Base-by-base conservation (phyloP, 2,797 vertebrate genomes). In the Chromis chromis region DNA sequence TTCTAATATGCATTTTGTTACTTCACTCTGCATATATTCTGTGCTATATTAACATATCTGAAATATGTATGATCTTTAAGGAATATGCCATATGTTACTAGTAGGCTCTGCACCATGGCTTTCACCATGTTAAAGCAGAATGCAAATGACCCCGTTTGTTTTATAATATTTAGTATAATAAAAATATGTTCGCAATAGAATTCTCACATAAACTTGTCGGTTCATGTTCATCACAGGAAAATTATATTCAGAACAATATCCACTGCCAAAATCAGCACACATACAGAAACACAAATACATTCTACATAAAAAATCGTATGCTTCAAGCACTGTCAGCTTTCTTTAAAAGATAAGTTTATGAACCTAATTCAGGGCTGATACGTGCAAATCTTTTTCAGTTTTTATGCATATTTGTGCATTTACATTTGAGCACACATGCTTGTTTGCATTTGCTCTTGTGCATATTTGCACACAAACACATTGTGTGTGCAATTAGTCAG, bases 1-100 rank as follows among this genome's bases (percentile, higher is more conserved):
- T 82, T 89, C 79, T 91, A 89, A 82, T 87, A 86, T 86, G 84
- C 78, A 16, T 90, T 92, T 92, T 87, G 85, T 87, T 86, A 87
- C 79, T 46, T 76, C 73, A 58, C 79, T 50, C 83, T 83, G 73
- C 87, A 88, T 87, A 86, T 85, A 86, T 84, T 91, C 76, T 0
- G 11, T 25, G 50, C 53, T 63, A 27, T 70, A 90, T 92, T 89
- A 91, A 80, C 90, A 93, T 90, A 91, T 90, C 79, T 89, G 79
- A 90, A 92, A 91, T 85, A 85, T 90, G 84, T 84, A 87, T 85
- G 77, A 88, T 91, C 74, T 88, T 85, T 84, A 85, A 89, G 64
- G 76, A 88, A 85, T 82, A 79, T 73, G 70, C 70, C 80, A 90
- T 88, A 87, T 89, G 89, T 88, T 90, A 62, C 74, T 42, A 65